Base-by-base conservation (phyloP, 2,113 vertebrate genomes). In the Rhodinocichla rosea region DNA sequence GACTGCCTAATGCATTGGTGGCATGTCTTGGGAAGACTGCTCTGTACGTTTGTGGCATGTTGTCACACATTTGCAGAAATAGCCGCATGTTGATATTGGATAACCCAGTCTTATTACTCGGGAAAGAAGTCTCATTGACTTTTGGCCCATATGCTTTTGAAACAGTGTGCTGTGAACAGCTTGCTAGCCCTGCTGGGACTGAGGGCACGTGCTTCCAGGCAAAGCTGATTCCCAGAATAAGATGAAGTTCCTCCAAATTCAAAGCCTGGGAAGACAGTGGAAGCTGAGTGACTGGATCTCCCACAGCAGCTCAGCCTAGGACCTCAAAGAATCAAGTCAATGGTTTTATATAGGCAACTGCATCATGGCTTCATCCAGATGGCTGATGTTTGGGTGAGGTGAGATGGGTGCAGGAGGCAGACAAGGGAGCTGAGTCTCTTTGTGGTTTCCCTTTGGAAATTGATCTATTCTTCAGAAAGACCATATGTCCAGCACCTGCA, bases 1-100 rank as follows among this genome's bases (percentile, higher is more conserved):
- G 94, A 74, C 87, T 96, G 83, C 87, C 96, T 64, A 44, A 56
- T 47, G 83, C 87, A 83, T 74, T 91, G 88, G 53, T 94, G 96
- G 95, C 92, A 52, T 95, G 96, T 97, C 90, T 94, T 77, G 49
- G 16, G 44, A 63, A 86, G 55, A 47, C 37, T 60, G 50, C 65
- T 90, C 70, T 88, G 89, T 64, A 80, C 79, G 64, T 90, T 83
- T 97, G 73, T 47, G 77, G 63, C 73, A 73, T 86, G 56, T 68
- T 92, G 92, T 89, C 56, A 92, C 87, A 91, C 73, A 49, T 84
- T 87, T 83, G 7, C 45, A 87, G 85, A 81, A 97, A 68, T 78
- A 89, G 80, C 73, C 87, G 40, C 1, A 2, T 96, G 80, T 92
- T 96, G 93, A 82, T 92, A 67, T 94, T 95, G 92, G 93, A 95